Conservation (phyloP, 2,797 vertebrate genomes). For the Pseudomugil gertrudae region DNA sequence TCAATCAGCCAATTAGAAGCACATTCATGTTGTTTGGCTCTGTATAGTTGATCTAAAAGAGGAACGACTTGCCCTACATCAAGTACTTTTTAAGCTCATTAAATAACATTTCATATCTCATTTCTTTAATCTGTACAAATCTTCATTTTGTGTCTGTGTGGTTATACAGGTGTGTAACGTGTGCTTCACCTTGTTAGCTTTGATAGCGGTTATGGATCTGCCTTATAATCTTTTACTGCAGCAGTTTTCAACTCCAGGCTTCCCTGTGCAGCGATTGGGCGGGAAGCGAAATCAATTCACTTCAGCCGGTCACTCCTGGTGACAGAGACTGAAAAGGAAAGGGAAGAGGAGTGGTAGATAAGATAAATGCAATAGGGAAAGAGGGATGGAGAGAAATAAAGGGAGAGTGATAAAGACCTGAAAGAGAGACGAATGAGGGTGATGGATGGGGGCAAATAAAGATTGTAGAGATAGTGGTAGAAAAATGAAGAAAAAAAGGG, state of each 20-base stretch:
- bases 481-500: not conserved
- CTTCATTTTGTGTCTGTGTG: not conserved
- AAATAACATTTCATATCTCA: not conserved
- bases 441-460: constrained; percentile 29
- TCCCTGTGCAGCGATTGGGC: constrained; percentile 43
- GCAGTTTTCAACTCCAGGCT: constrained; percentile 32
- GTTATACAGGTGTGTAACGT: constrained; percentile 3
- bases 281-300: constrained; percentile 36
- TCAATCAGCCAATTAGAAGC: not conserved
- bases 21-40: not conserved
- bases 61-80: not conserved
- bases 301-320: constrained; percentile 17
- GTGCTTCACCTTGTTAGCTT: constrained; percentile 58
- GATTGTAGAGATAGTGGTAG: not conserved
- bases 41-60: not conserved
- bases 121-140: constrained; percentile 1
- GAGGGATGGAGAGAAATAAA: constrained; percentile 12
- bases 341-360: constrained; percentile 2
- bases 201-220: constrained; percentile 66
- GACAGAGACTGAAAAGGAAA: constrained; percentile 7
- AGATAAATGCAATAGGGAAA: constrained; percentile 5
- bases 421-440: constrained; percentile 18
- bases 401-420: constrained; percentile 22
- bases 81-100: not conserved
- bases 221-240: constrained; percentile 72